Evolutionary conservation across 2,888 invertebrate species (phyloP).

Genomic region (Scaptodrosophila latifasciaeformis): DNA sequence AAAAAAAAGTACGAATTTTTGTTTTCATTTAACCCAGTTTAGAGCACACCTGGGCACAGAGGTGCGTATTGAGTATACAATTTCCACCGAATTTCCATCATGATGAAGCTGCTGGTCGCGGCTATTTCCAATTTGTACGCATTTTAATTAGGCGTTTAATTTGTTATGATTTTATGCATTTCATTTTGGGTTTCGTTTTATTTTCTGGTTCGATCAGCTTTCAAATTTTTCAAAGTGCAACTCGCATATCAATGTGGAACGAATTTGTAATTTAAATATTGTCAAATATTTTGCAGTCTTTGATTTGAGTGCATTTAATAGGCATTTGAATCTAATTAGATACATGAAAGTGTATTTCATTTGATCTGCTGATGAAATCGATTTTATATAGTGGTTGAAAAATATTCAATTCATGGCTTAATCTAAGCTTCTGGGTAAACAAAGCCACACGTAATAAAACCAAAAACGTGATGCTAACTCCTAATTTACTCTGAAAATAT

Average conservation of each 20-base stretch:
- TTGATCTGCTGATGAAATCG: too few relatives aligned
- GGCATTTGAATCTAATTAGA: slow-evolving; percentile 26
- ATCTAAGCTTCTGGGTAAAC: too few relatives aligned
- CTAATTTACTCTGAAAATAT: slow-evolving; percentile 26
- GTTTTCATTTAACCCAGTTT: too few relatives aligned
- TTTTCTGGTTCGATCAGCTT: too few relatives aligned
- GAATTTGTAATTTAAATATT: slow-evolving; percentile 5
- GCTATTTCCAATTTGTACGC: slow-evolving; percentile 33
- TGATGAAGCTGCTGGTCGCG: slow-evolving; percentile 20
- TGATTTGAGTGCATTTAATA: slow-evolving; percentile 13
- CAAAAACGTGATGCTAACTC: slow-evolving; percentile 58
- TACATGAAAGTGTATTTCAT: too few relatives aligned
- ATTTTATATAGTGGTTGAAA: too few relatives aligned
- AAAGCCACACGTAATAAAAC: slow-evolving; percentile 58
- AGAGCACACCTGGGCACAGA: too few relatives aligned
- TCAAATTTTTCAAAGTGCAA: background rate
- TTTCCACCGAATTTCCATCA: too few relatives aligned
- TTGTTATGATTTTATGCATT: background rate
- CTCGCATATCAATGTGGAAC: background rate
- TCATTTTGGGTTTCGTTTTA: slow-evolving; percentile 9
- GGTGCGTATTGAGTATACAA: too few relatives aligned
- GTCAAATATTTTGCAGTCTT: slow-evolving; percentile 22
- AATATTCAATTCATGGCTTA: too few relatives aligned
- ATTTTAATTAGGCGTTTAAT: slow-evolving; percentile 30
- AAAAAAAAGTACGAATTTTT: too few relatives aligned